phyloP scores from a whole-genome alignment of 2,888 invertebrate species.

The Lasioglossum figueresi region DNA sequence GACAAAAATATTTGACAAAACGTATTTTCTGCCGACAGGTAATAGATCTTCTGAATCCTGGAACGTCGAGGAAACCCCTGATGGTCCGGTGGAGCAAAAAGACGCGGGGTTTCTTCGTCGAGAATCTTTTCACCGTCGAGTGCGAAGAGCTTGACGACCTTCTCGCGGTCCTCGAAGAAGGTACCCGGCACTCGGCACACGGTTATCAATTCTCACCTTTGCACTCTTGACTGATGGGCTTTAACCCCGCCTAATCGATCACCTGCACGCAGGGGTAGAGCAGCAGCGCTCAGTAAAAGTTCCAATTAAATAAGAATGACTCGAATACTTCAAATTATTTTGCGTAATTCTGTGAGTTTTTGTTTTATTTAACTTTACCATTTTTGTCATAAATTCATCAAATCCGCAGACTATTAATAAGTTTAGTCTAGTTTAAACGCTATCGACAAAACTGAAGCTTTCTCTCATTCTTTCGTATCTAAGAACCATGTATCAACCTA shows the following conservation, averaged over 20 bases:
- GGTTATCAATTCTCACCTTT: slow-evolving; percentile 57
- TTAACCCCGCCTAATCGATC: slow-evolving; percentile 30
- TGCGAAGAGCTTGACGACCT: slow-evolving; percentile 97
- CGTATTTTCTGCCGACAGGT: slow-evolving; percentile 86
- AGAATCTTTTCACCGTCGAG: slow-evolving; percentile 97
- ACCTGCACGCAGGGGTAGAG: slow-evolving; percentile 8
- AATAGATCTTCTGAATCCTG: slow-evolving; percentile 96
- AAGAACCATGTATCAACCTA: background rate
- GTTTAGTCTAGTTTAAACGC: background rate
- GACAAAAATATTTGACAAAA: background rate
- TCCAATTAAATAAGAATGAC: background rate
- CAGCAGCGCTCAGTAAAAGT: background rate
- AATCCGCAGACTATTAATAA: background rate
- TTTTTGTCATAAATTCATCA: no score
- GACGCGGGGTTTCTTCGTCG: slow-evolving; percentile 96
- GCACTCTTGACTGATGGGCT: slow-evolving; percentile 1
- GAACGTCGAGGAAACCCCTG: slow-evolving; percentile 91
- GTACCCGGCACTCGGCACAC: slow-evolving; percentile 85
- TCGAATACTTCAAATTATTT: background rate
- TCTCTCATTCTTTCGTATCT: background rate
- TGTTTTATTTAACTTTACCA: background rate
- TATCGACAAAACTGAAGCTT: background rate
- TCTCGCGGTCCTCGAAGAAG: slow-evolving; percentile 97
- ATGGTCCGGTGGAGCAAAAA: slow-evolving; percentile 98
- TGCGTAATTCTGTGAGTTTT: background rate